phyloP scores from a whole-genome alignment of 1,140 invertebrate genomes.

The Tetramorium alpestre region DNA sequence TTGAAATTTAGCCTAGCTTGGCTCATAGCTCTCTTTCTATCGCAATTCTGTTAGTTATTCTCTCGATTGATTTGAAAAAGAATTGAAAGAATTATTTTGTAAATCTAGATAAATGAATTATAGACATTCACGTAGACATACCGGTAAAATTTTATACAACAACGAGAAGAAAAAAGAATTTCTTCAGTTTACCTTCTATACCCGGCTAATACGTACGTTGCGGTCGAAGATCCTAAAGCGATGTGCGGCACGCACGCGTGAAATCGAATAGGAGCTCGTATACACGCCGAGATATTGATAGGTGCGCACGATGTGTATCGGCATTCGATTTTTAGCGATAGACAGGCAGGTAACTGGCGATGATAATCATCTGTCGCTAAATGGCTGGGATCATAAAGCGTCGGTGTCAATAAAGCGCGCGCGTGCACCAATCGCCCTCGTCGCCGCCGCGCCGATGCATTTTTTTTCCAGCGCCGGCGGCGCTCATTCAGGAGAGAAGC shows the following conservation, averaged over 20 bases:
- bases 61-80: too few species aligned
- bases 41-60: too few species aligned
- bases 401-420: slow-evolving; percentile 43
- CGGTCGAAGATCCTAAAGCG: not conserved
- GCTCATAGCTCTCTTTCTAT: too few species aligned
- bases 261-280: slow-evolving; percentile 28
- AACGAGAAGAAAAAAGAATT: not conserved
- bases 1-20: too few species aligned
- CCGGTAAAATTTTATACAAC: not conserved
- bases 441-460: not conserved
- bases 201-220: not conserved
- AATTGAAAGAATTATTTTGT: not conserved
- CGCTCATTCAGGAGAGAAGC: slow-evolving; percentile 62
- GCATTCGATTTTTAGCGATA: slow-evolving; percentile 18
- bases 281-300: not conserved
- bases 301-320: not conserved
- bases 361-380: slow-evolving; percentile 30
- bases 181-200: not conserved
- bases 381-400: slow-evolving; percentile 16
- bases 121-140: not conserved
- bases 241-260: slow-evolving; percentile 2
- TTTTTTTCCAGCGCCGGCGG: not conserved
- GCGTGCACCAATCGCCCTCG: not conserved
- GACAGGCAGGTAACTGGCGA: not conserved
- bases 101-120: not conserved